phyloP scores from a whole-genome alignment of 2,797 vertebrate genomes.

The Tragelaphus oryx region DNA sequence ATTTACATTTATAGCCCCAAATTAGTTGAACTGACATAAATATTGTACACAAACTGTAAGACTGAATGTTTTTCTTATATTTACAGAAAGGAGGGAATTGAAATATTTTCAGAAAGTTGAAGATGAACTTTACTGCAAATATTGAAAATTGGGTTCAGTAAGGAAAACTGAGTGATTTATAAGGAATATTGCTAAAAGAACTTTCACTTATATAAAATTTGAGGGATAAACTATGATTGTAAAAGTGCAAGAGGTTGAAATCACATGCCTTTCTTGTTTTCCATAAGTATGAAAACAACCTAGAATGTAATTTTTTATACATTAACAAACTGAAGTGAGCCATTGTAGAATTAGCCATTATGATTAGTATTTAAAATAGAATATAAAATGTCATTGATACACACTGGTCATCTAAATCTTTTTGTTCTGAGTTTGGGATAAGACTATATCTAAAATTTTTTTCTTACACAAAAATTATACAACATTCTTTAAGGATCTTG shows the following conservation, averaged over 20 bases:
- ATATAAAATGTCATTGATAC: background rate
- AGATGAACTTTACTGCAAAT: background rate
- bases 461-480: background rate
- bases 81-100: background rate
- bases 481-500: background rate
- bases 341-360: background rate
- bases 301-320: background rate
- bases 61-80: background rate
- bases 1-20: background rate
- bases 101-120: background rate
- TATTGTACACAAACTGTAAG: background rate
- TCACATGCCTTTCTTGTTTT: background rate
- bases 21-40: background rate
- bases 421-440: conserved; percentile 6
- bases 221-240: background rate
- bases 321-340: background rate
- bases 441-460: background rate
- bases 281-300: background rate
- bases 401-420: background rate
- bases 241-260: background rate
- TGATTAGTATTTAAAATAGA: background rate
- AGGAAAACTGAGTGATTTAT: background rate
- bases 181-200: background rate
- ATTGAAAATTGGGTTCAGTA: background rate
- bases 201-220: background rate